Evolutionary conservation across 2,888 invertebrate genomes (phyloP).

Genomic region (Euspilapteryx auroguttella): DNA sequence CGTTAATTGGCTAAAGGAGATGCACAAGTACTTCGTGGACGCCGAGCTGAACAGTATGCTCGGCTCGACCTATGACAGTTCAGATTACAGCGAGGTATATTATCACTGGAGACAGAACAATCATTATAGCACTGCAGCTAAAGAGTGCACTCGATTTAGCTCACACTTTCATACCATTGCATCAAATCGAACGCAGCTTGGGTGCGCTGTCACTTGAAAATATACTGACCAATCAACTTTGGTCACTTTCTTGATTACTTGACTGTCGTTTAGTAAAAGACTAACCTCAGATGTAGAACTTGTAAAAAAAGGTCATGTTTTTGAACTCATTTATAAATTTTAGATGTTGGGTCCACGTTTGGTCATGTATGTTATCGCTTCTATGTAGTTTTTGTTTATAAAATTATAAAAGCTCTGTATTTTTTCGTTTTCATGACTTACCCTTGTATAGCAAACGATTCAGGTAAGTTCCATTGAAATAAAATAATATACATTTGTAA

Average conservation of each 20-base stretch:
- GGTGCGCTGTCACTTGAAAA: neutral
- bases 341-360: conserved; percentile 11
- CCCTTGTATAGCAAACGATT: neutral
- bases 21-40: conserved; percentile 81
- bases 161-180: no score
- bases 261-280: no score
- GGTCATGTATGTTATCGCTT: conserved; percentile 19
- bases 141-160: no score
- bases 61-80: conserved; percentile 63
- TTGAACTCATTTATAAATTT: conserved; percentile 7
- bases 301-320: no score
- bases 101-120: conserved; percentile 9
- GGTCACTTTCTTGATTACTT: no score
- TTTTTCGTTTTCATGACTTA: conserved; percentile 1
- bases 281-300: no score
- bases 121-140: conserved; percentile 3
- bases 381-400: conserved; percentile 54
- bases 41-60: conserved; percentile 79
- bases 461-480: conserved; percentile 1
- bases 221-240: conserved; percentile 1
- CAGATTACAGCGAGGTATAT: conserved; percentile 53
- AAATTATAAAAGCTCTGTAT: no score
- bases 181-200: no score
- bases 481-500: no score
- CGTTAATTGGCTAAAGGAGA: conserved; percentile 67